Evolutionary conservation across 2,113 vertebrate genomes (phyloP).

Genomic region (Dryoscopus gambensis): DNA sequence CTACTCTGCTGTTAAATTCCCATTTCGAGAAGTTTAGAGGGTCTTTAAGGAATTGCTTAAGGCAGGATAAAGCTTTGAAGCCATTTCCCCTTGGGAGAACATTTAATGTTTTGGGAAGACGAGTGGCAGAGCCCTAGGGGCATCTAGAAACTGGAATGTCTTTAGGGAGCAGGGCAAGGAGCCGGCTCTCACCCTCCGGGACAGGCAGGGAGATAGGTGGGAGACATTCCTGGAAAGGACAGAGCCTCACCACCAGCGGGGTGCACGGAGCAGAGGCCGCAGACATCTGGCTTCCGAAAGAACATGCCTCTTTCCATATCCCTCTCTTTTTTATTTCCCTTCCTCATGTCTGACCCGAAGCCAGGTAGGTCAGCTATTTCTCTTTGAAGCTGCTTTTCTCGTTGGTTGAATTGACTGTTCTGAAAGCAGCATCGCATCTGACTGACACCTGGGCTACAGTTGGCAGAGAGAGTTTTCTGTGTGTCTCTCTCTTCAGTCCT

Average conservation of each 20-base stretch:
- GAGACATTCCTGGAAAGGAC: background rate
- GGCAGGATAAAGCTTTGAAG: background rate
- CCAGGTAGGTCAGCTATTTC: background rate
- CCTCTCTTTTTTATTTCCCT: background rate
- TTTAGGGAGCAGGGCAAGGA: background rate
- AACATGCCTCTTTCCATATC: background rate
- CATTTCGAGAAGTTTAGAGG: background rate
- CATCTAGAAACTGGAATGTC: background rate
- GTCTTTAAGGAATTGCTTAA: background rate
- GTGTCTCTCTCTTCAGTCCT: background rate
- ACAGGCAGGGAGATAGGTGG: background rate
- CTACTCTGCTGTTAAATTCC: background rate
- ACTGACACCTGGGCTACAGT: background rate
- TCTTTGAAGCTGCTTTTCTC: background rate
- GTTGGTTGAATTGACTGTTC: background rate
- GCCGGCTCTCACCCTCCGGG: fast-evolving
- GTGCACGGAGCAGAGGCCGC: background rate
- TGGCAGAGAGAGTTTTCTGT: background rate
- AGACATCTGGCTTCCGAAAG: background rate
- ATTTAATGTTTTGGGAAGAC: background rate
- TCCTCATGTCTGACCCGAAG: background rate
- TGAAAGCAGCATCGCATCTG: background rate
- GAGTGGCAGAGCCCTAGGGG: background rate
- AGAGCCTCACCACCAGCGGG: background rate
- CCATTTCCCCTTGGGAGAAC: background rate